Evolutionary conservation across 2,797 vertebrate species (phyloP), one percentile per base, ranked within the genome.

Genomic region (Parotocinclus haroldoi): DNA sequence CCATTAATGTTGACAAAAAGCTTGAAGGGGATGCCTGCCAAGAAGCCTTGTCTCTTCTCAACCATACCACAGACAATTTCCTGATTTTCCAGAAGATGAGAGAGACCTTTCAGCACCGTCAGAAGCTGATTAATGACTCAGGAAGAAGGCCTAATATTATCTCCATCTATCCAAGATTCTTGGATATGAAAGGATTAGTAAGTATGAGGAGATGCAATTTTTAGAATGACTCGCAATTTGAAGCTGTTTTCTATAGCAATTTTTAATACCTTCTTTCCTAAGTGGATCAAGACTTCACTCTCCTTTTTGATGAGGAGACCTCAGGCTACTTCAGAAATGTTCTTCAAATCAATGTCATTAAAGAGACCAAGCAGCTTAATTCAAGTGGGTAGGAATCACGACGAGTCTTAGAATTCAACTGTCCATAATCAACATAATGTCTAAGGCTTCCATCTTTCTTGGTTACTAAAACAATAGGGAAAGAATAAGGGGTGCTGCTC

Each of bases 11-110:
- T 46, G 68, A 80, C 17, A 45, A 1, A 12, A 75, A 80, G 44
- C 75, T 81, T 50, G 57, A 66, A 53, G 74, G 68, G 8, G 73
- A 80, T 72, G 76, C 71, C 68, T 79, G 72, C 62, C 50, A 63
- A 19, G 78, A 81, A 27, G 73, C 75, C 57, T 61, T 78, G 9
- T 80, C 66, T 71, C 72, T 79, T 42, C 68, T 79, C 44, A 79
- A 63, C 57, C 76, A 79, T 49, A 50, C 45, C 10, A 64, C 70
- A 58, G 78, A 80, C 63, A 81, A 7, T 0, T 58, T 16, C 0
- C 0, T 66, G 37, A 79, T 79, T 56, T 71, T 75, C 4, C 58
- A 69, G 19, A 80, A 74, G 64, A 75, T 76, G 77, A 74, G 57
- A 54, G 63, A 76, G 63, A 78, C 72, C n/a, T 82, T 80, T 60